Evolutionary conservation across 92 coral and sea anemone genomes (phyloP), one percentile per base, ranked within the genome.

Genomic region (Actinernus sp.): DNA sequence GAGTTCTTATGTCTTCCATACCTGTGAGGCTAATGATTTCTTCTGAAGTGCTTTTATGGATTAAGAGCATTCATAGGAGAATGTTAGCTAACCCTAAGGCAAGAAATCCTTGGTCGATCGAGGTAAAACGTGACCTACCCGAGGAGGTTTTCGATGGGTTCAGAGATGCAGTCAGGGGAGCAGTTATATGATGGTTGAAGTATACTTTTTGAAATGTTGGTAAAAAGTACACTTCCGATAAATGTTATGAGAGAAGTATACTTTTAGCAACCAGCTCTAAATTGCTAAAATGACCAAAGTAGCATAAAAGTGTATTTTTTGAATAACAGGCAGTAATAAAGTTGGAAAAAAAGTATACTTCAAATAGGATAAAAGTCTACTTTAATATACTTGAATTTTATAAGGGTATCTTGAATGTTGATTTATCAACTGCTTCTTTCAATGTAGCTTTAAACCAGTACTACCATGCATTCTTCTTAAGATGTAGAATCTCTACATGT

Each of bases 101-200:
- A 11, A 54, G 63, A 37, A 70, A 73, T 70, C 92, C 87, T 7
- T 86, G 92, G 87, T 31, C 74, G 29, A 69, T 86, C n/a, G 78
- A 72, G 20, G 31, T 71, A 23, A 86, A 66, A 60, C 83, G 87
- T 37, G 87, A 80, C 65, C 39, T 86, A 4, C 82, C 68, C 2
- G 63, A 79, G 49, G 61, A 79, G 51, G 62, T 79, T 40, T 80
- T 73, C 33, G 34, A 30, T 16, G 31, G n/a, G 46, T 40, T 79
- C 31, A 52, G 74, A 60, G 69, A 65, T 44, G 70, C 83, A 26
- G 45, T 71, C 41, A 54, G 43, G 49, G 66, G 55, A 47, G 65
- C 60, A 13, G 44, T 46, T 31, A n/a, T n/a, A n/a, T n/a, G n/a
- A n/a, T n/a, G n/a, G n/a, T n/a, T n/a, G n/a, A n/a, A n/a, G n/a